Base-by-base conservation (phyloP, 2,888 invertebrate genomes). In the Rhagophthalmus giganteus region DNA sequence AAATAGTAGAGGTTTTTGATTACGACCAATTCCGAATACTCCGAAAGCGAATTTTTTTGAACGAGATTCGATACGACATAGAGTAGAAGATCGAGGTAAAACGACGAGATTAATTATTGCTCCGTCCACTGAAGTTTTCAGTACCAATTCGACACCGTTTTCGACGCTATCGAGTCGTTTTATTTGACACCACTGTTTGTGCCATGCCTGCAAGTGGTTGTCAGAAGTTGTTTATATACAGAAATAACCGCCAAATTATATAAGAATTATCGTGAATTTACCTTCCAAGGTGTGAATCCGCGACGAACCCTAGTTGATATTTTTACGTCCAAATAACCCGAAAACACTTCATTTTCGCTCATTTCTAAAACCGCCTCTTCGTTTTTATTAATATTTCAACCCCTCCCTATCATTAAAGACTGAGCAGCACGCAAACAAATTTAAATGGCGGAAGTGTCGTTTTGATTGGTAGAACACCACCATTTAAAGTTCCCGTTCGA, bases 11-110 rank as follows among this genome's bases (percentile, higher is more conserved):
- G 86, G 83, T 63, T 85, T 84, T 40, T 80, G 76, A 26, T 79
- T 80, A 38, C 79, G 77, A 8, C 77, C 78, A 1, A 76, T 66
- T 4, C 81, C 76, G 64, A 86, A 85, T 51, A 87, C 80, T 2
- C 85, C 86, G 65, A 87, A 87, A 7, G 86, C 85, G 65, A 82
- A 82, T 20, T 81, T 81, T 59, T 86, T 83, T 2, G 85, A 81
- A 60, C 75, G 80, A 9, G 86, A 86, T 63, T 84, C 82, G 2
- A 85, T 82, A 46, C 86, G 75, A 51, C 82, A 81, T 15, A 86
- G 77, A 14, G 81, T 74, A 37, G 83, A 80, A 31, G 81, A 81
- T 10, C 78, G 68, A 0, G 85, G 84, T 47, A 86, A 73, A 32
- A 79, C 76, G 39, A 83, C 74, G 27, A 78, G 75, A 14, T 68